Evolutionary conservation across 2,888 invertebrate genomes (phyloP).

Genomic region (Cepaea hortensis): DNA sequence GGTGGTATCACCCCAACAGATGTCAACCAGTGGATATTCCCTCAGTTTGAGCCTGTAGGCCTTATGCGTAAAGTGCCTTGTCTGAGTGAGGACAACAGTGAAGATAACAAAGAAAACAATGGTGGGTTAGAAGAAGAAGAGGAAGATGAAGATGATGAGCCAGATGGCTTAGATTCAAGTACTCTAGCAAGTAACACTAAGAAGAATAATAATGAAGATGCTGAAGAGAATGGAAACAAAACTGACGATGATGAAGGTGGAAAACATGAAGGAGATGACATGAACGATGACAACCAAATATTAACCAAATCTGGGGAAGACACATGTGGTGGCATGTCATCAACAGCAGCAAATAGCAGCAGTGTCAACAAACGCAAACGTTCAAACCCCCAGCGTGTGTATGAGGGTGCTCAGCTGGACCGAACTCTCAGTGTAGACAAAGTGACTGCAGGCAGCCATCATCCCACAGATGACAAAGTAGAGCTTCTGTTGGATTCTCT

Average conservation of each 20-base stretch:
- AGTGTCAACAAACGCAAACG: slow-evolving; percentile 84
- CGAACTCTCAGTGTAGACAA: slow-evolving; percentile 46
- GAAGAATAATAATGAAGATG: slow-evolving; percentile 17
- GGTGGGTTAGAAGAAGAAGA: slow-evolving; percentile 40
- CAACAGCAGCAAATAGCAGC: slow-evolving; percentile 49
- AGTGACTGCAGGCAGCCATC: slow-evolving; percentile 80
- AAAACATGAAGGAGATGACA: slow-evolving; percentile 26
- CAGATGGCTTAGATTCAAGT: slow-evolving; percentile 43
- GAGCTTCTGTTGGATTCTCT: not conserved
- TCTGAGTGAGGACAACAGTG: slow-evolving; percentile 40
- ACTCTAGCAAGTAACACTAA: slow-evolving; percentile 31
- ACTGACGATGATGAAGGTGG: slow-evolving; percentile 14
- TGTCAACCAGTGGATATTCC: slow-evolving; percentile 73
- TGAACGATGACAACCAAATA: slow-evolving; percentile 49
- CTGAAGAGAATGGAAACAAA: slow-evolving; percentile 15
- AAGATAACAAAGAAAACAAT: slow-evolving; percentile 48
- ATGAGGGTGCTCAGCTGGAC: slow-evolving; percentile 83
- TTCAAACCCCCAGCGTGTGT: slow-evolving; percentile 97
- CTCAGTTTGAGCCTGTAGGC: slow-evolving; percentile 71
- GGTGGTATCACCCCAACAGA: slow-evolving; percentile 45
- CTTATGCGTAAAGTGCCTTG: slow-evolving; percentile 47
- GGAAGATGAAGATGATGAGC: slow-evolving; percentile 49
- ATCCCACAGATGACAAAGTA: not conserved
- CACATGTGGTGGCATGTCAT: slow-evolving; percentile 11
- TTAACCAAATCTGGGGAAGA: slow-evolving; percentile 49